These are phyloP conservation scores for Nemotelus pantherinus DNA, from an alignment of 2,888 invertebrate species.

Conservation along the genomic window DNA sequence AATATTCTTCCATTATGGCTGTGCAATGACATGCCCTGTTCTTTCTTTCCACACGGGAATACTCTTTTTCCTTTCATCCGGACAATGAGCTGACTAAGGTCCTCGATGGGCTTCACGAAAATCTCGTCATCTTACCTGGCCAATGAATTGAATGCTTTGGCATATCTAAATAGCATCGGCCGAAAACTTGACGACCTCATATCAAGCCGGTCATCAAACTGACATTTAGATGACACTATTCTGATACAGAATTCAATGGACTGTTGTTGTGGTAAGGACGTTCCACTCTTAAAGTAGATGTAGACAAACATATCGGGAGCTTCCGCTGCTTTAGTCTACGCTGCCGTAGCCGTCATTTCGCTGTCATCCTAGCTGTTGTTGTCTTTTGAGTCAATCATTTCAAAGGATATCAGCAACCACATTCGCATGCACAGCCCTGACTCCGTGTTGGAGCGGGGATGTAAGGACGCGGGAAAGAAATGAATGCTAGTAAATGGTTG, in stretches of 20 bases:
- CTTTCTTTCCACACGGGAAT: no score
- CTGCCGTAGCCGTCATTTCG: background rate
- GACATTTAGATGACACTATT: slow-evolving; percentile 43
- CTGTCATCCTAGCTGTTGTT: background rate
- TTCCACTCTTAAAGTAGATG: slow-evolving; percentile 29
- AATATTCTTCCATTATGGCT: no score
- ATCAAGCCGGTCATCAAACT: slow-evolving; percentile 37
- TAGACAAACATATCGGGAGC: slow-evolving; percentile 22
- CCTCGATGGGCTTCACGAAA: background rate
- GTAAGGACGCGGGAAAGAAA: background rate
- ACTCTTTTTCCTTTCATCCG: no score
- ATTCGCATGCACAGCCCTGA: background rate
- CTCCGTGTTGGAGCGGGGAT: background rate
- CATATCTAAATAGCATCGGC: slow-evolving; percentile 27
- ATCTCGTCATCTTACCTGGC: slow-evolving; percentile 1
- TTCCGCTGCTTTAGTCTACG: background rate
- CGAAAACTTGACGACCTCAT: slow-evolving; percentile 31
- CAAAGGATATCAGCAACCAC: slow-evolving; percentile 11
- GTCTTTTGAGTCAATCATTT: slow-evolving; percentile 25
- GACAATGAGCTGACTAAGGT: no score
- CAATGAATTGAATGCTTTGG: background rate
- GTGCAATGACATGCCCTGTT: no score
- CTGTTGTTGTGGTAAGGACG: slow-evolving; percentile 25
- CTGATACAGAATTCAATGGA: slow-evolving; percentile 34
- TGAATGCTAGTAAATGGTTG: slow-evolving; percentile 9